Percentiles rank a stretch among this genome's conserved stretches.
Conservation (phyloP, 2,888 invertebrate genomes). For the Epinotia demarniana region DNA sequence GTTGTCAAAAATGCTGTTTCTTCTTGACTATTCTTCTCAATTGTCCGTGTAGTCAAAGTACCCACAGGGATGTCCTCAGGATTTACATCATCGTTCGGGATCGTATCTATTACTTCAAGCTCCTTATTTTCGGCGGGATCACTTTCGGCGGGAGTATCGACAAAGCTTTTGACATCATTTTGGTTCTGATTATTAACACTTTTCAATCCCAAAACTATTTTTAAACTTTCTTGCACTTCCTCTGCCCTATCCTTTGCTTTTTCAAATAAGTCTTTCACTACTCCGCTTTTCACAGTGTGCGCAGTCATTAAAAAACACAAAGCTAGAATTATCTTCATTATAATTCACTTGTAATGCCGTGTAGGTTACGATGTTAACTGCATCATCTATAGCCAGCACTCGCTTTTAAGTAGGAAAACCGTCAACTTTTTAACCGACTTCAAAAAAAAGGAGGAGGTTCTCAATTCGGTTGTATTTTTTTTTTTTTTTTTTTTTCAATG, state of each 20-base stretch:
- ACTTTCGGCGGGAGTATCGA: neutral
- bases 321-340: neutral
- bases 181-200: neutral
- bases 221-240: neutral
- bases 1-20: neutral
- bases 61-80: neutral
- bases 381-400: neutral
- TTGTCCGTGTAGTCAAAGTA: neutral
- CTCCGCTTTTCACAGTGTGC: neutral
- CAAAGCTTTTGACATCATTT: constrained; percentile 1
- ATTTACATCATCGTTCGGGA: neutral
- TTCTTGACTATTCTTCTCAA: neutral
- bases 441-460: too few relatives aligned
- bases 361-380: constrained; percentile 1
- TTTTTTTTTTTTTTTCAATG: too few relatives aligned
- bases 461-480: too few relatives aligned
- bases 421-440: neutral
- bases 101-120: neutral
- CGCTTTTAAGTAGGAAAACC: neutral
- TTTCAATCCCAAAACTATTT: neutral
- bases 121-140: neutral
- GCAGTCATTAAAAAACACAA: neutral
- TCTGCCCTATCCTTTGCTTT: constrained; percentile 10
- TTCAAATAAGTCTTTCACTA: constrained; percentile 5
- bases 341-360: neutral